Evolutionary conservation across 2,113 vertebrate species (phyloP).

Genomic region (Pygoscelis antarcticus): DNA sequence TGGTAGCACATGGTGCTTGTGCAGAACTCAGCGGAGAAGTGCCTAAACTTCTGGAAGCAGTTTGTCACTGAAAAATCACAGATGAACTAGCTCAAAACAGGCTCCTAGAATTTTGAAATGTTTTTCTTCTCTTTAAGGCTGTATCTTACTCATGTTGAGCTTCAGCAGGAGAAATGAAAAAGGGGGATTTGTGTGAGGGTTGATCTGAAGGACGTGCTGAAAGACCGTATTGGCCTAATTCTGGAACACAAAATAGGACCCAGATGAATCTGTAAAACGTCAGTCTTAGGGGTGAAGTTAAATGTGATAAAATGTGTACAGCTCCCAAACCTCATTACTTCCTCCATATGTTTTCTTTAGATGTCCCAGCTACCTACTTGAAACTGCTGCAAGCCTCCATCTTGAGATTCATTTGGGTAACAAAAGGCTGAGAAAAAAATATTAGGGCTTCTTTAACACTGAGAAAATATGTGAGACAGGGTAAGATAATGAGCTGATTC

Average conservation of each 20-base stretch:
- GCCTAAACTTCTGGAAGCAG: background rate
- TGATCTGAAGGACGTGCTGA: background rate
- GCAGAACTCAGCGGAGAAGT: background rate
- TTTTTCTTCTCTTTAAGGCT: background rate
- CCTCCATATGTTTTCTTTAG: background rate
- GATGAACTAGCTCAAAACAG: background rate
- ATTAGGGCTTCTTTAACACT: background rate
- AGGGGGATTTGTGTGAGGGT: background rate
- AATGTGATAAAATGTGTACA: background rate
- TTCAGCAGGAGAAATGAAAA: background rate
- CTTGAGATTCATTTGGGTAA: background rate
- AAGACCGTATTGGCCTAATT: background rate
- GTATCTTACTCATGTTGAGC: fast-evolving
- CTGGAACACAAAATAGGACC: background rate
- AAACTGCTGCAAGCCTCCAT: background rate
- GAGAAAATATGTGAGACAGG: background rate
- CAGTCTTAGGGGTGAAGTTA: background rate
- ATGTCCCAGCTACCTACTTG: background rate
- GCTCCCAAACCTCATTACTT: background rate
- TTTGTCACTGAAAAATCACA: background rate
- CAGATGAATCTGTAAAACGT: background rate
- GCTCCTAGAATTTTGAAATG: background rate
- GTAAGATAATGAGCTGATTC: background rate
- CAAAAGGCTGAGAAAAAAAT: background rate
- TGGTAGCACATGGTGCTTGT: background rate